Evolutionary conservation across 2,888 invertebrate species (phyloP), one percentile per base, ranked within the genome.

Genomic region (Tipula lateralis): DNA sequence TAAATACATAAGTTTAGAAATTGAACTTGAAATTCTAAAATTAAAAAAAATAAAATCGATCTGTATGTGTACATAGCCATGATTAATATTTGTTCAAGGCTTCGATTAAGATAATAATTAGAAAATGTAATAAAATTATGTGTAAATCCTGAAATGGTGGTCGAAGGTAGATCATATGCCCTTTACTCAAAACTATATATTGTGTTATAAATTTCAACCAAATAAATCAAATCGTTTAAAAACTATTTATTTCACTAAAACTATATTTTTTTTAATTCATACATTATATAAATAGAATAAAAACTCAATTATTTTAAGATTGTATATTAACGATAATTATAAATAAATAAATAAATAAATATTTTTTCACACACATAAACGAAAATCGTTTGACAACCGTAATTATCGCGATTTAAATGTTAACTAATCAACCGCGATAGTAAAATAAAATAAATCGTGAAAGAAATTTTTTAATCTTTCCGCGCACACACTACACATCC

Each of bases 361-460:
- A 50, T 24, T 66, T 66, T 66, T 66, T 24, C 24, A 24, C 24
- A 16, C 44, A 50, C 16, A 66, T 24, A 9, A 9, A 66, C 66
- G 66, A 50, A 50, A 19, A 50, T 50, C 19, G 5, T 50, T 50
- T 50, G 66, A 66, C 66, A 66, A 66, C 66, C 66, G 66, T 66
- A 66, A 66, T 66, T 66, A 66, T 66, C 66, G 66, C 66, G 66
- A 66, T 66, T 66, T 66, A 66, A 66, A 66, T 66, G 66, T 66
- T 66, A 66, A 66, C 66, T 66, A 66, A 66, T 66, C 24, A 66
- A 66, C 66, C 66, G 66, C 66, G 66, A 66, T 66, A 66, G 66
- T 24, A 66, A 24, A 19, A 24, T 66, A 19, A 66, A 66, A 66
- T 24, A 66, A 66, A 66, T 44, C 44, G 44, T 44, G 24, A 66